Evolutionary conservation across 2,888 invertebrate species (phyloP), one percentile per base, ranked within the genome.

Genomic region (Cotesia congregata): DNA sequence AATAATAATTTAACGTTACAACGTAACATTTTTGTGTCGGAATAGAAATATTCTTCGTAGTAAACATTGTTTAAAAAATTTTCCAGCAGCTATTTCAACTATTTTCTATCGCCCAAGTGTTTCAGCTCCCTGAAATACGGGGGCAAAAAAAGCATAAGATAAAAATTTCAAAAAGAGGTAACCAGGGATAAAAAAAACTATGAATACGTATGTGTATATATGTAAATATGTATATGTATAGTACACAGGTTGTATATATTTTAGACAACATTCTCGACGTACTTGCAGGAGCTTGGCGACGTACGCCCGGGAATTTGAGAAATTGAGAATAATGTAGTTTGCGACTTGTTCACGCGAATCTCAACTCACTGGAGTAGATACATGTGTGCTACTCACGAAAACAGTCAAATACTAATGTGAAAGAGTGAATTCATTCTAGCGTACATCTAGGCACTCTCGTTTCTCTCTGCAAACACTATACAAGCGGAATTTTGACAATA

Each of bases 301-400:
- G 62, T 67, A 72, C 62, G 40, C 72, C 15, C 60, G 72, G 64
- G 72, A 72, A 76, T 67, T 60, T 67, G 67, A 76, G 68, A 68
- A 76, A 76, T 76, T 76, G 72, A 65, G 75, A 69, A 69, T 75
- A 75, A 75, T 50, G 70, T 59, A 72, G 50, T 68, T 73, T 15
- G 67, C 30, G 65, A 61, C 67, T 73, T 50, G 73, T 73, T 67
- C 73, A 73, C 67, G 73, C 50, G 72, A 65, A 73, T 73, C 50
- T 50, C 73, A 40, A 60, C 30, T 39, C 62, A 15, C 17, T 15
- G 20, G 1, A 20, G 15, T 65, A 65, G 65, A 65, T 65, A 65
- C 38, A 30, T 38, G 30, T 65, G 6, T 65, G 12, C 38, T 15
- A 6, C 62, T 65, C 65, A 20, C 5, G 6, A 30, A 65, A 30